Evolutionary conservation across 2,113 vertebrate genomes (phyloP).

Genomic region (Tympanuchus pallidicinctus): DNA sequence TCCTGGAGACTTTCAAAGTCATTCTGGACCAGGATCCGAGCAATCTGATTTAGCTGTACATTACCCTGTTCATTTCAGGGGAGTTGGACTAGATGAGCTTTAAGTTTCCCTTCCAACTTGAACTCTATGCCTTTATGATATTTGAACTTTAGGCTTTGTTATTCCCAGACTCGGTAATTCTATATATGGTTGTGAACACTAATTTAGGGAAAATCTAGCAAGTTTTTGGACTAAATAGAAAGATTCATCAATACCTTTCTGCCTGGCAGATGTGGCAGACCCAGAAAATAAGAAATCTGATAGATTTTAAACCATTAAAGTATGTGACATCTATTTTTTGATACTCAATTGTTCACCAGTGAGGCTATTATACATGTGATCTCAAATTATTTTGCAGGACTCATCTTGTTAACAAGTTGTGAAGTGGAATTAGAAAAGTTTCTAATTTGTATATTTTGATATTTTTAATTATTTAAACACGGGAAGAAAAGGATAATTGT

Average conservation of each 20-base stretch:
- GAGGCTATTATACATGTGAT: not conserved
- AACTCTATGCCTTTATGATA: too few relatives aligned
- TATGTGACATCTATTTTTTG: not conserved
- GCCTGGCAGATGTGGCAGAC: not conserved
- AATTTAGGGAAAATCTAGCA: not conserved
- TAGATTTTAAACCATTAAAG: not conserved
- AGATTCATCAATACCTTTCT: not conserved
- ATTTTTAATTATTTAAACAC: constrained; percentile 21
- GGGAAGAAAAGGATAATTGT: not conserved
- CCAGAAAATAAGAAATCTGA: not conserved
- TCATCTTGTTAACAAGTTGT: not conserved
- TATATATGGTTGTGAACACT: not conserved
- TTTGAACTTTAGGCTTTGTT: not conserved
- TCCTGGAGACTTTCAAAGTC: not conserved
- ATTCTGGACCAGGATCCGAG: not conserved
- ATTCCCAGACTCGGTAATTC: not conserved
- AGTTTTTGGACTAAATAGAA: not conserved
- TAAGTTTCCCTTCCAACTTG: not conserved
- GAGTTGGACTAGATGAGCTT: not conserved
- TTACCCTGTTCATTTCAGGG: not conserved
- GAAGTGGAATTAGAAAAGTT: constrained; percentile 1
- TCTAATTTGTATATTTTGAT: not conserved
- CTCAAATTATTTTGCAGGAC: not conserved
- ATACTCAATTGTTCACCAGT: not conserved
- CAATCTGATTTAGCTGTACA: not conserved